phyloP scores from a whole-genome alignment of 1,140 invertebrate genomes.

The Heliconius hermathena region DNA sequence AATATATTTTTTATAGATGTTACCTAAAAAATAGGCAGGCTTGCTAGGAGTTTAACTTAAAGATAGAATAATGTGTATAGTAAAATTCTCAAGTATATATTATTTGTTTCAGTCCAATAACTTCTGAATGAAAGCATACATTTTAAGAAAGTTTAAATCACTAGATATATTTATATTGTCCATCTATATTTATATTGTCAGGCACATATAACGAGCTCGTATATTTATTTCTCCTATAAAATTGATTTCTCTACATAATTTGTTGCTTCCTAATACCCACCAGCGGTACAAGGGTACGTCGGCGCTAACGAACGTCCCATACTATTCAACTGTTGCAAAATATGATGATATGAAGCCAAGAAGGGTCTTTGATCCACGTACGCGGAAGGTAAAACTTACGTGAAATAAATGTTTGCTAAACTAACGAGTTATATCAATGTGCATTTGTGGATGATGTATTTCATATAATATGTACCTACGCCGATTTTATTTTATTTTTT shows the following conservation, averaged over 20 bases:
- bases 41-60: too few species aligned
- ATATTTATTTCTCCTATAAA: neutral
- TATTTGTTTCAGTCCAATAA: neutral
- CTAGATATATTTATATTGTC: too few species aligned
- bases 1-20: neutral
- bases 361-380: constrained; percentile 49
- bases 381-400: constrained; percentile 52
- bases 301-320: constrained; percentile 46
- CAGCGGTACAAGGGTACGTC: constrained; percentile 42
- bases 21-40: neutral
- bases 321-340: constrained; percentile 60
- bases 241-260: neutral
- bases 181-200: too few species aligned
- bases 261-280: constrained; percentile 21
- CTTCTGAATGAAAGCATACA: neutral
- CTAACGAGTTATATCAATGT: neutral
- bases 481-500: neutral
- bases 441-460: neutral
- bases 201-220: neutral
- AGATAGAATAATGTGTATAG: too few species aligned
- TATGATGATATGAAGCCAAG: constrained; percentile 47
- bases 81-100: neutral
- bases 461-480: neutral
- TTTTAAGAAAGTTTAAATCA: neutral
- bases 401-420: neutral